Percentiles rank a stretch among this genome's conserved stretches.
Conservation (phyloP, 1,140 invertebrate species). For the Thaumetopoea pityocampa region DNA sequence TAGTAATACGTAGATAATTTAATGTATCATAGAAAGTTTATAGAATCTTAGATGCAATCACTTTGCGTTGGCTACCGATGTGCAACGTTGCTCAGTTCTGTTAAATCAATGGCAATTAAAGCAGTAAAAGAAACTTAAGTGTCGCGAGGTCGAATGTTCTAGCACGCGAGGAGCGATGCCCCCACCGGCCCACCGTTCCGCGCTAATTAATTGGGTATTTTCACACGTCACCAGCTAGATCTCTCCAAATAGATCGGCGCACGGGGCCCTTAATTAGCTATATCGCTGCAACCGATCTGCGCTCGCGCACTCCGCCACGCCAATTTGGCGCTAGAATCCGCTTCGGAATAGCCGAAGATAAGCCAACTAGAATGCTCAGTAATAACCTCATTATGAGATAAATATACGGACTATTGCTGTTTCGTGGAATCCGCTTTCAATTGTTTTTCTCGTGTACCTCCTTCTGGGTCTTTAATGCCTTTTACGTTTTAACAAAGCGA, state of each 20-base stretch:
- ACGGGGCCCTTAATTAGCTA: conserved; percentile 68
- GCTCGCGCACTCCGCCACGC: conserved; percentile 62
- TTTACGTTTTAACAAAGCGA: no score
- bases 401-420: conserved; percentile 57
- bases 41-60: no score
- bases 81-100: no score
- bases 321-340: conserved; percentile 66
- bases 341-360: conserved; percentile 60
- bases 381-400: conserved; percentile 76
- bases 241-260: conserved; percentile 70
- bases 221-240: conserved; percentile 72
- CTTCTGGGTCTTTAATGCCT: no score
- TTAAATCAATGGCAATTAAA: conserved; percentile 30
- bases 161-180: conserved; percentile 57
- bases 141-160: conserved; percentile 31
- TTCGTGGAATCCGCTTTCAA: conserved; percentile 51
- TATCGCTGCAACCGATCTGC: conserved; percentile 56
- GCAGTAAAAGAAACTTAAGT: conserved; percentile 32
- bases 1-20: no score
- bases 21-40: no score
- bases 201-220: conserved; percentile 75
- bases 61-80: no score
- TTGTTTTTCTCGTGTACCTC: no score
- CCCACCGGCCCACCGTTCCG: conserved; percentile 45
- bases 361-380: conserved; percentile 60